Conservation (phyloP, 2,797 vertebrate species). For the Neosalanx taihuensis region DNA sequence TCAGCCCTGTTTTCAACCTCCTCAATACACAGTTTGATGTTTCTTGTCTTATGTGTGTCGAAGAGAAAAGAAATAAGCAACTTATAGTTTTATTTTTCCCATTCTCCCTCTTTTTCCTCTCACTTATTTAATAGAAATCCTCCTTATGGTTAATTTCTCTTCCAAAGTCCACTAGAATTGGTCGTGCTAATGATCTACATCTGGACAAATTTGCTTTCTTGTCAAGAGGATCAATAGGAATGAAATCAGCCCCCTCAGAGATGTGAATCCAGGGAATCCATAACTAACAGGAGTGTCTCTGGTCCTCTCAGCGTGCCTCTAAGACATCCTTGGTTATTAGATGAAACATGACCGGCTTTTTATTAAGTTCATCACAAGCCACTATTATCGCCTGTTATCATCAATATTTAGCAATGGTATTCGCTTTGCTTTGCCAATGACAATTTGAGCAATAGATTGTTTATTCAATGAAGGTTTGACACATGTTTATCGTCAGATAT, state of each 20-base stretch:
- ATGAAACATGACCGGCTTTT: constrained; percentile 11
- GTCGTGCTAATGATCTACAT: background rate
- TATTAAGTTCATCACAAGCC: background rate
- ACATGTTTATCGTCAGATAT: background rate
- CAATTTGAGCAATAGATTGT: too few relatives aligned
- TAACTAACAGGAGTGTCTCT: constrained; percentile 1
- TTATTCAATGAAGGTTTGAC: too few relatives aligned
- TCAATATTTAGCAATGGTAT: too few relatives aligned
- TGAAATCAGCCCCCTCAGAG: constrained; percentile 7
- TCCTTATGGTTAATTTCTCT: background rate
- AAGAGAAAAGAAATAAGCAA: too few relatives aligned
- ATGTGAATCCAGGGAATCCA: background rate
- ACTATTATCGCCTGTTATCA: background rate
- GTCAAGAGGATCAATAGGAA: constrained; percentile 19
- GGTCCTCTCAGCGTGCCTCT: constrained; percentile 9
- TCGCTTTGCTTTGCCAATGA: background rate
- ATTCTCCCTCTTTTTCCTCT: background rate
- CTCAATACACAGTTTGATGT: background rate
- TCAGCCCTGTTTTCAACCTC: background rate
- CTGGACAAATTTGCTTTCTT: background rate
- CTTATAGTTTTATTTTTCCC: background rate
- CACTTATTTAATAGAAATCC: background rate
- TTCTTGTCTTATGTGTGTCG: background rate
- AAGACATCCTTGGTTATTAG: constrained; percentile 5
- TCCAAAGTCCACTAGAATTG: background rate